These are phyloP conservation scores for Heliconius nattereri DNA, from an alignment of 1,140 invertebrate species.

Conservation along the genomic window DNA sequence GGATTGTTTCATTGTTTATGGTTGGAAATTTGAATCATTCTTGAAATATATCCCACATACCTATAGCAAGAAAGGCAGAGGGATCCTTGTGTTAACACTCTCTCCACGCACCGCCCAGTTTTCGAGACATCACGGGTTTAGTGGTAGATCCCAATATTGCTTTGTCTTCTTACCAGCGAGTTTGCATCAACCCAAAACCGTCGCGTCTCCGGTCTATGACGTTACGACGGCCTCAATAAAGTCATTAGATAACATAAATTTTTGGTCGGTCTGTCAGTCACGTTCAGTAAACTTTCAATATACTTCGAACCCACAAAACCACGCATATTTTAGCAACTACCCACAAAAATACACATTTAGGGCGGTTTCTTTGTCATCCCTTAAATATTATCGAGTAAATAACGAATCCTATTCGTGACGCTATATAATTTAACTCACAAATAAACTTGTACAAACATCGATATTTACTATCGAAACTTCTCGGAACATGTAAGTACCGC, in stretches of 20 bases:
- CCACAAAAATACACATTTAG: slow-evolving; percentile 17
- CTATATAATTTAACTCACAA: slow-evolving; percentile 54
- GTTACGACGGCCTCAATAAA: no score
- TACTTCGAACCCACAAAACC: not conserved
- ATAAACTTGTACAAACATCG: slow-evolving; percentile 49
- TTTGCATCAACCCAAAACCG: no score
- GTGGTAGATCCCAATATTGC: no score
- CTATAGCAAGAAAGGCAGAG: no score
- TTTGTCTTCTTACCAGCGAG: no score
- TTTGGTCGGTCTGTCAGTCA: not conserved
- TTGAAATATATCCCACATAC: no score
- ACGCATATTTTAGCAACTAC: slow-evolving; percentile 21
- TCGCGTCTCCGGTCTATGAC: no score
- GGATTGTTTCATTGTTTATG: no score
- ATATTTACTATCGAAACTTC: slow-evolving; percentile 67
- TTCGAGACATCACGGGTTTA: no score
- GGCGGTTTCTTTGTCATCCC: slow-evolving; percentile 50
- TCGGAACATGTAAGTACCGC: slow-evolving; percentile 54
- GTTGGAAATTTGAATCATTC: no score
- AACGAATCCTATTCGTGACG: slow-evolving; percentile 54
- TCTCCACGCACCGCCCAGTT: no score
- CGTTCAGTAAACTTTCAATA: not conserved
- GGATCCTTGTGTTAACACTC: no score
- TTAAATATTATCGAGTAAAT: slow-evolving; percentile 56
- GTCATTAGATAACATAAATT: not conserved